Percentiles rank a stretch among this genome's conserved stretches.
Conservation (phyloP, 2,113 vertebrate species). For the Eulemur macaco region DNA sequence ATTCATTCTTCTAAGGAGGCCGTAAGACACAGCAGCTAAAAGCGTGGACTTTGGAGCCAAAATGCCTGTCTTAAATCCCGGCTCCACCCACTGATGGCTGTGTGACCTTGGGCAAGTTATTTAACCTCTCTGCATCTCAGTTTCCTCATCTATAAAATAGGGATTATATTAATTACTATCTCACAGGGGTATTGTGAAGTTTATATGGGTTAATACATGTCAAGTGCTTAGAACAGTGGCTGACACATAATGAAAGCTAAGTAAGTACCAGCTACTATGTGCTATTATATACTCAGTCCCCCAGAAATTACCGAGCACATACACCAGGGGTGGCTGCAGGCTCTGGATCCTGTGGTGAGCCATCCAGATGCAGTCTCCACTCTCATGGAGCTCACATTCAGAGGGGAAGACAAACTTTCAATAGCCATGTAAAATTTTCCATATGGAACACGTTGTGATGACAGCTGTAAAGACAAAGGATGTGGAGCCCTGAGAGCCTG, state of each 20-base stretch:
- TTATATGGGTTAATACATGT: not conserved
- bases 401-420: not conserved
- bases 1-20: not conserved
- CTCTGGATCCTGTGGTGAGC: not conserved
- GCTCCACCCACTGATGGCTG: not conserved
- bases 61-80: not conserved
- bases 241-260: not conserved
- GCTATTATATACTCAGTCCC: not conserved
- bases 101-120: not conserved
- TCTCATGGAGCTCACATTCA: not conserved
- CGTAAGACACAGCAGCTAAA: not conserved
- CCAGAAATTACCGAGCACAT: not conserved
- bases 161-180: not conserved
- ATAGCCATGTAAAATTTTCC: not conserved
- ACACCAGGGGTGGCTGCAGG: no score
- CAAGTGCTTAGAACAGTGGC: not conserved
- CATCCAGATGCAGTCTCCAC: accelerated
- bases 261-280: not conserved
- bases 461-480: not conserved
- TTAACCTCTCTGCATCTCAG: not conserved
- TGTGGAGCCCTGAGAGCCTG: not conserved
- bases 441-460: not conserved
- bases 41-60: not conserved
- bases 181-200: not conserved
- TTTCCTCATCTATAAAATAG: not conserved